Conservation (phyloP, 2,797 vertebrate species). For the Malacoctenus gilli region DNA sequence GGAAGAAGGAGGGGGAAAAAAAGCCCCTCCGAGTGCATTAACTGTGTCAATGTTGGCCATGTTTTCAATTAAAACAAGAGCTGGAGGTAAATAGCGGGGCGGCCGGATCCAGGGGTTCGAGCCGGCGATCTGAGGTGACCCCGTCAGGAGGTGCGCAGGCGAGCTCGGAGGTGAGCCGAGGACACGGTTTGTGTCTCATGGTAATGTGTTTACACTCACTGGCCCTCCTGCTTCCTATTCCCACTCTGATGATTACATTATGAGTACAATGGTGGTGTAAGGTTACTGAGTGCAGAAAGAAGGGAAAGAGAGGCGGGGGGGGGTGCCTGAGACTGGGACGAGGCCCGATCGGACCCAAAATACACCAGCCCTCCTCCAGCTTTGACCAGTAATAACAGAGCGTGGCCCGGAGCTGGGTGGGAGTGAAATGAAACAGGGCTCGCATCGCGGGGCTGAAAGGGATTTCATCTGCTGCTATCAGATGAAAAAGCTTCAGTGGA, state of each 20-base stretch:
- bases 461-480: constrained; percentile 67
- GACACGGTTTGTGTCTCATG: constrained; percentile 76
- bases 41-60: constrained; percentile 79
- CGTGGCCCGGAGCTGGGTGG: constrained; percentile 37
- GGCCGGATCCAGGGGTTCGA: constrained; percentile 70
- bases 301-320: too few species aligned
- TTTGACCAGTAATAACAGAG: constrained; percentile 55
- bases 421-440: constrained; percentile 66
- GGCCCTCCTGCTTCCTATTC: constrained; percentile 82
- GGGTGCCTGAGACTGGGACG: too few species aligned
- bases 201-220: constrained; percentile 84
- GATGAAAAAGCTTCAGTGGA: constrained; percentile 61
- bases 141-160: constrained; percentile 26
- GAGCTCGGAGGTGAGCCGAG: constrained; percentile 76
- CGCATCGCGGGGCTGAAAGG: constrained; percentile 50
- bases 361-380: too few species aligned
- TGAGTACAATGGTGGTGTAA: constrained; percentile 77
- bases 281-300: constrained; percentile 82
- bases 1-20: too few species aligned
- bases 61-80: constrained; percentile 82
- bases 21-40: constrained; percentile 69
- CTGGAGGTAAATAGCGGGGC: constrained; percentile 76
- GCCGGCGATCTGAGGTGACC: constrained; percentile 67
- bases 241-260: constrained; percentile 82
- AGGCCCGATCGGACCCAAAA: constrained; percentile 53